Base-by-base conservation (phyloP, 2,113 vertebrate species). In the Montifringilla adamsi region DNA sequence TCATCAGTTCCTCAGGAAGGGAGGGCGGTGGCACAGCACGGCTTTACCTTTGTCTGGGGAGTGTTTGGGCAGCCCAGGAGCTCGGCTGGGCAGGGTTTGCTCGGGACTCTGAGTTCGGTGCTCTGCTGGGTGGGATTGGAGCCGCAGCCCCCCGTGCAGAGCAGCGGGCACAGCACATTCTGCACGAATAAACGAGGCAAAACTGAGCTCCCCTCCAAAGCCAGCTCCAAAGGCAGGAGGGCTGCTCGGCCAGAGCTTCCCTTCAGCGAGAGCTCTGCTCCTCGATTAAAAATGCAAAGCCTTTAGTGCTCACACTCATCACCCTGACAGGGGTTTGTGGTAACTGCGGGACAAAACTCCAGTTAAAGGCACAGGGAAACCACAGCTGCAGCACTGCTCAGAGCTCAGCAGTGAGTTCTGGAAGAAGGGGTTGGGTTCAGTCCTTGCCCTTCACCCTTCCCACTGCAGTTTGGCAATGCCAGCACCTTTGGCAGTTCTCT, bases 1-100 rank as follows among this genome's bases (percentile, higher is more conserved):
- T 49, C 43, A 58, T 12, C 24, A 26, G 49, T 1, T 60, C 22
- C 44, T 55, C 44, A 2, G 69, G 62, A 37, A 87, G 50, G 39
- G 10, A 70, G 41, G 49, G 13, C 6, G 0, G 6, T 28, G 41
- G 31, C 69, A 11, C 24, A 33, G 66, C 56, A 5, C 4, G 3
- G 55, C 37, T 23, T 17, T 14, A 2, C 41, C 23, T 50, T 28
- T 15, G 10, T 22, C 12, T 27, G 63, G 47, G 37, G 30, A 28
- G 19, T 4, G n/a, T 6, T 10, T 6, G 58, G 39, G 64, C 41
- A 28, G 33, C 11, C 30, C 69, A 4, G 49, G 49, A 18, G 33
- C 41, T 12, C 2, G 19, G 26, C 11, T 5, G 76, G 56, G 24
- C 82, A 23, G 3, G 26, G 10, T 15, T 74, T 58, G 31, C 15